Percentiles rank a stretch among this genome's conserved stretches.
phyloP scores from a whole-genome alignment of 2,888 invertebrate species.

The Arrhopalites spinosus region DNA sequence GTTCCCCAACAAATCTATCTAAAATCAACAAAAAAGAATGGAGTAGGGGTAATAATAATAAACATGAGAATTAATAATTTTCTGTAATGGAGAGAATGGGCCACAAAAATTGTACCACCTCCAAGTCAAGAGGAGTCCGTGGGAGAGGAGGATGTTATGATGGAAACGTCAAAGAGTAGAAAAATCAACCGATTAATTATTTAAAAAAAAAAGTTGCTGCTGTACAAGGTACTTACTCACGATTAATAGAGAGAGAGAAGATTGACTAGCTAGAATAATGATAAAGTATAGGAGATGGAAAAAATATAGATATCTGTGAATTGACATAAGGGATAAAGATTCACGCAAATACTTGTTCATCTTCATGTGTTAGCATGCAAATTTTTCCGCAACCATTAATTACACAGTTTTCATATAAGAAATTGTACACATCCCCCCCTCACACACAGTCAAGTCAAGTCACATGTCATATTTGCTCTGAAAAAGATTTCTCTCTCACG shows the following conservation, averaged over 20 bases:
- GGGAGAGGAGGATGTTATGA: slow-evolving; percentile 8
- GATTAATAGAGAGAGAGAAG: slow-evolving; percentile 1
- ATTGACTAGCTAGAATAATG: not conserved
- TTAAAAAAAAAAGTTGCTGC: slow-evolving; percentile 35
- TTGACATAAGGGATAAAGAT: slow-evolving; percentile 1
- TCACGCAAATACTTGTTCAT: slow-evolving; percentile 21
- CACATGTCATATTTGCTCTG: slow-evolving; percentile 33
- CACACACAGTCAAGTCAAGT: not conserved
- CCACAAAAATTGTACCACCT: no score
- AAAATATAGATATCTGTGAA: not conserved
- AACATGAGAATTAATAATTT: not conserved
- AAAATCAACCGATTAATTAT: slow-evolving; percentile 40
- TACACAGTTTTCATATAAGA: slow-evolving; percentile 19
- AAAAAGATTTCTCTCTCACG: slow-evolving; percentile 28
- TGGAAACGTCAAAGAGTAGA: slow-evolving; percentile 14
- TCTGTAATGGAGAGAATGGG: no score
- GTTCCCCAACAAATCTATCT: not conserved
- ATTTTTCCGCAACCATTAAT: slow-evolving; percentile 36
- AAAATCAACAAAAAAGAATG: not conserved
- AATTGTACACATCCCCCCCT: not conserved
- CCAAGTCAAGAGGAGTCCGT: no score
- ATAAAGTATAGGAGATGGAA: not conserved
- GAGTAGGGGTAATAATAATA: not conserved
- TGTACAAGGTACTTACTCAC: not conserved
- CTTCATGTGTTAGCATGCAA: slow-evolving; percentile 19